Evolutionary conservation across 2,888 invertebrate genomes (phyloP), one percentile per base, ranked within the genome.

Genomic region (Phania funesta): DNA sequence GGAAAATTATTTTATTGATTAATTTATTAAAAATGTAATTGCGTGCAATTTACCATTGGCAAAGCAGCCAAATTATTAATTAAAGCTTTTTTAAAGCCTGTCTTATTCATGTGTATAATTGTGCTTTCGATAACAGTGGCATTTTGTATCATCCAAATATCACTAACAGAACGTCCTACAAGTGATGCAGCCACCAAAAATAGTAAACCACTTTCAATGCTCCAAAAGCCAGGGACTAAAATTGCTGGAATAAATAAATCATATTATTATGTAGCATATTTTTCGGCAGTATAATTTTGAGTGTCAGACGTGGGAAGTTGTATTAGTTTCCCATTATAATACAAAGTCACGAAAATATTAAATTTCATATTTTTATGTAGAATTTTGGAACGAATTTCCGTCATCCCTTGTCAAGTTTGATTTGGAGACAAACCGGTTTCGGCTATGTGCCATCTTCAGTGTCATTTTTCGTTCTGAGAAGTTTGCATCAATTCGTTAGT

Each of bases 71-170:
- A 93, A 90, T 98, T 96, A 88, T 94, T 94, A 38, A 95, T 87
- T 50, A 99, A 92, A 67, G 96, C 93, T 84, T 92, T 92, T 89
- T 93, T 94, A 91, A 99, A 99, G 80, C 95, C 92, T 7, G 92
- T 89, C 81, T 93, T 93, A 90, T 98, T 94, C 94, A 97, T 96
- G 84, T 96, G 95, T 86, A 99, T 97, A 84, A 99, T 98, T 5
- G 98, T 95, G 89, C 98, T 97, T 93, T 99, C 99, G 86, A 99
- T 94, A 71, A 96, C 93, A 1, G 99, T 99, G 11, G 97, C 96
- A 89, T 96, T 97, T 88, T 97, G 96, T 86, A 99, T 99, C 92
- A 99, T 95, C 98, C 98, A 99, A 67, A 99, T 93, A 91, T 99
- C 99, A 88, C 98, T 98, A 85, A 98, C 93, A 0, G 99, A 98